A percentile compares a stretch with the other conserved stretches of the same genome.
Evolutionary conservation across 2,797 vertebrate species (phyloP).

Genomic region (Prionace glauca): DNA sequence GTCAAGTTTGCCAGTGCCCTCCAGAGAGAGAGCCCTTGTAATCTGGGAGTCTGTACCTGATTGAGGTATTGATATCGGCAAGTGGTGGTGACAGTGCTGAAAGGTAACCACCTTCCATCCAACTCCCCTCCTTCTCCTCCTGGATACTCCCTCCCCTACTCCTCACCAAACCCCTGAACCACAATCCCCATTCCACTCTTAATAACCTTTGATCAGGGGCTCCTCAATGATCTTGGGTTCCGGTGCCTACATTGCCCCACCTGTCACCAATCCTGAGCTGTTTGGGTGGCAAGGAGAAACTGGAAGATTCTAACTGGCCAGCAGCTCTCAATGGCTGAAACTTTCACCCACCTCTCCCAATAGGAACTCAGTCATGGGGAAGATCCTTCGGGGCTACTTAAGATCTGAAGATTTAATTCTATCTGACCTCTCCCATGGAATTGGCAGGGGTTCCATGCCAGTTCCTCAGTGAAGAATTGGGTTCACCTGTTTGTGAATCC

Average conservation of each 20-base stretch:
- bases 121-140: too few relatives aligned
- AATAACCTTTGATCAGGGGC: neutral
- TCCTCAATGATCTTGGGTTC: neutral
- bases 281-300: neutral
- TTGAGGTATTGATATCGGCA: neutral
- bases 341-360: too few relatives aligned
- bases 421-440: neutral
- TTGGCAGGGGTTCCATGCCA: too few relatives aligned
- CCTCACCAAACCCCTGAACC: accelerated
- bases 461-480: too few relatives aligned
- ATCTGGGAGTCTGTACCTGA: too few relatives aligned
- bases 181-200: too few relatives aligned
- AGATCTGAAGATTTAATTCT: neutral
- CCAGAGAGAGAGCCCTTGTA: too few relatives aligned
- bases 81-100: neutral
- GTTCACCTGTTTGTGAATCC: too few relatives aligned
- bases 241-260: neutral
- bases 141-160: neutral
- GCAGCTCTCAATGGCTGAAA: neutral
- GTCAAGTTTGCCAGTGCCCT: too few relatives aligned
- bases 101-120: neutral
- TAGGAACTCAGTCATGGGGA: neutral
- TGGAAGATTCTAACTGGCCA: neutral
- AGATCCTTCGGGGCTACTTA: too few relatives aligned
- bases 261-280: too few relatives aligned